Base-by-base conservation (phyloP, 2,888 invertebrate genomes). In the Antheraea assamensis region DNA sequence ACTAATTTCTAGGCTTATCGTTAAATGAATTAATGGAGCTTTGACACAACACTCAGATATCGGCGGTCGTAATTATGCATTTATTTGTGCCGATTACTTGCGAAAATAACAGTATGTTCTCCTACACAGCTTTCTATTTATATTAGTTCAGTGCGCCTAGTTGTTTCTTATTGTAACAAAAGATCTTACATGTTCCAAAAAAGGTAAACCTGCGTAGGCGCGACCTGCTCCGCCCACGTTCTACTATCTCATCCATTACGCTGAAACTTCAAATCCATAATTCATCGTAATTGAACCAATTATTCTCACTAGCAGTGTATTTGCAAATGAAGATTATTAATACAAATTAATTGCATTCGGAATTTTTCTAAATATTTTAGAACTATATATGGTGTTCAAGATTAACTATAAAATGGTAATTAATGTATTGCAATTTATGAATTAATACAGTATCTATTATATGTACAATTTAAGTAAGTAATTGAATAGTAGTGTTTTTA, bases 71-170 rank as follows among this genome's bases (percentile, higher is more conserved):
- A n/a, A 42, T 66, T 55, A 49, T 30, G 31, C 30, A 68, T 3
- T 24, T 55, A 35, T 30, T 35, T 35, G 35, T 13, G 19, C 21
- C 3, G 35, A 35, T 35, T 68, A 35, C 35, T 68, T 3, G 35
- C 68, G 24, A 35, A 75, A 80, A 82, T 82, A 82, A 81, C 83
- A 78, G 76, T 77, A 66, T 82, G 85, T 85, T 89, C 88, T 82
- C 92, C 92, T 87, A 92, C 92, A 84, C 84, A n/a, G 77, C 88
- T 90, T 91, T 90, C 90, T 90, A 84, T 80, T 64, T 5, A 30
- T 64, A 64, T 64, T 17, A 30, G 61, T 64, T 30, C 27, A 64
- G 80, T 77, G 78, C 73, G 75, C 78, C 73, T 76, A 74, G 49
- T 77, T 76, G 78, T 81, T 79, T 75, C 76, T 79, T 75, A 74